Evolutionary conservation across 2,797 vertebrate species (phyloP).

Genomic region (Sparidentex hasta): DNA sequence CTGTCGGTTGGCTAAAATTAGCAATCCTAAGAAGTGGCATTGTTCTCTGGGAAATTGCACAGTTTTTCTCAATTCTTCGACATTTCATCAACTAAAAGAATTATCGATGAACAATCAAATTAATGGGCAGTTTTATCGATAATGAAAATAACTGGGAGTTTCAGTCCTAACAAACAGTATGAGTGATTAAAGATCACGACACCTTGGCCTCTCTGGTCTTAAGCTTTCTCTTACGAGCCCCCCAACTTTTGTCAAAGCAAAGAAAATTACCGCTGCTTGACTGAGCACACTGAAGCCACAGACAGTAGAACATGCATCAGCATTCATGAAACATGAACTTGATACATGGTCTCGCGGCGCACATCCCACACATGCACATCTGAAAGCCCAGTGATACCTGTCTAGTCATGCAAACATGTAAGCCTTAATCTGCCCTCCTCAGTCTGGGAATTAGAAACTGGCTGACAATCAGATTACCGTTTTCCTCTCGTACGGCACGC

Average conservation of each 20-base stretch:
- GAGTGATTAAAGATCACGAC: too few species aligned
- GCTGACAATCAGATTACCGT: slow-evolving; percentile 69
- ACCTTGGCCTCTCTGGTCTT: not conserved
- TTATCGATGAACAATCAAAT: too few species aligned
- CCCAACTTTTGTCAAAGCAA: not conserved
- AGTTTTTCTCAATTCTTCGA: too few species aligned
- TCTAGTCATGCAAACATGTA: slow-evolving; percentile 65
- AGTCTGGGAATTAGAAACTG: slow-evolving; percentile 66
- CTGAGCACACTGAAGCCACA: not conserved
- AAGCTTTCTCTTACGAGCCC: not conserved
- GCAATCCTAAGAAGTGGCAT: too few species aligned
- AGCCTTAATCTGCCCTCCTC: slow-evolving; percentile 56
- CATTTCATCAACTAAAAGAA: too few species aligned
- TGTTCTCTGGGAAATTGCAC: too few species aligned
- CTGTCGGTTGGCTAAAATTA: too few species aligned
- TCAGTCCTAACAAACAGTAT: too few species aligned
- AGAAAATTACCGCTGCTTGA: not conserved
- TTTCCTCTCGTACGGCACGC: slow-evolving; percentile 30
- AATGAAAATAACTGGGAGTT: too few species aligned
- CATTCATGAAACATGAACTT: too few species aligned
- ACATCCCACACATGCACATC: not conserved
- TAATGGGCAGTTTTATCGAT: too few species aligned
- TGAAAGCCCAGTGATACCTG: slow-evolving; percentile 33
- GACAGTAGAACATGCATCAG: not conserved
- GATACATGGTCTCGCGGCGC: not conserved